Evolutionary conservation across 2,797 vertebrate genomes (phyloP).

Genomic region (Pipistrellus kuhlii): DNA sequence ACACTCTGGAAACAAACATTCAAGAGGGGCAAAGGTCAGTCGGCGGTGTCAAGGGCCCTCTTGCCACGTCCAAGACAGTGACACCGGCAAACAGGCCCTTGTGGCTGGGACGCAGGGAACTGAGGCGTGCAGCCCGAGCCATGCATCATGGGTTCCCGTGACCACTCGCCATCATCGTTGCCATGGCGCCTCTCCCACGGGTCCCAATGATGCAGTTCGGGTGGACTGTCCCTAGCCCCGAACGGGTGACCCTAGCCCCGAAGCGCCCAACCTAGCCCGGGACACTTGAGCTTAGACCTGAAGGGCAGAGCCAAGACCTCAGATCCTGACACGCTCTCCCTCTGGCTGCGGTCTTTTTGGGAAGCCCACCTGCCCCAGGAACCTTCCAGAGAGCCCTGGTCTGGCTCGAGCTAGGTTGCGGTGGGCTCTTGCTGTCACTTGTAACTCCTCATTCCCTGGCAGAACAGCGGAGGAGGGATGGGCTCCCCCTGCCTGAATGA

Average conservation of each 20-base stretch:
- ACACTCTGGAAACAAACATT: slow-evolving; percentile 90
- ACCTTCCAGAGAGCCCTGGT: neutral
- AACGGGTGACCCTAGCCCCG: too few species aligned
- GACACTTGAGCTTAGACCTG: too few species aligned
- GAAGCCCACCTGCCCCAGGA: neutral
- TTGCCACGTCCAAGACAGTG: fast-evolving
- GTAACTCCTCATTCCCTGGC: neutral
- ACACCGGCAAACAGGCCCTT: neutral
- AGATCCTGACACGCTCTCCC: neutral
- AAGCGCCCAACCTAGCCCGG: too few species aligned
- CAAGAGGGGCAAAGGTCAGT: slow-evolving; percentile 63
- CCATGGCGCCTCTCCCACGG: fast-evolving
- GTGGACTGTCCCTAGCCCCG: too few species aligned
- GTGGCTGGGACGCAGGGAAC: neutral
- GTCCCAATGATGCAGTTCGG: fast-evolving
- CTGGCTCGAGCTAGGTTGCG: neutral
- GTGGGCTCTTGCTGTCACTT: neutral
- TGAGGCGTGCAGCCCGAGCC: neutral
- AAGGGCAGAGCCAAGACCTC: neutral
- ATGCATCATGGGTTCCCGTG: neutral
- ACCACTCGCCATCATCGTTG: neutral
- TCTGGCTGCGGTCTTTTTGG: neutral
- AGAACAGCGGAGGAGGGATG: neutral
- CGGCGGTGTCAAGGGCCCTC: neutral
- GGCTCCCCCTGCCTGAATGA: neutral